phyloP scores from a whole-genome alignment of 2,113 vertebrate species.

The Piliocolobus tephrosceles region DNA sequence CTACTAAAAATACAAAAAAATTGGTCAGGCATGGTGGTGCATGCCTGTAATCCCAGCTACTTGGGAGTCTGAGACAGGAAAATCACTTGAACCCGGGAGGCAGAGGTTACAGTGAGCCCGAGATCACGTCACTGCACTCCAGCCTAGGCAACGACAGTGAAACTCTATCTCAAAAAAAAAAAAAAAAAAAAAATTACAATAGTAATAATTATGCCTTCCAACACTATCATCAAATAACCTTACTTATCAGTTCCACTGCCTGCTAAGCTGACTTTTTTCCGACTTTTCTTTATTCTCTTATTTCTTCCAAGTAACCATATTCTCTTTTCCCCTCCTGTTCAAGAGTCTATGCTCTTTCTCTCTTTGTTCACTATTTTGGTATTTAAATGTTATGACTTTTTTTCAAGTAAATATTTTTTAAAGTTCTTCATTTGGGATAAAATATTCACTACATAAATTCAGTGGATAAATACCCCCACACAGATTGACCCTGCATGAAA shows the following conservation, averaged over 20 bases:
- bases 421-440: slow-evolving; percentile 37
- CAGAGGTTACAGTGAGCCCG: too few species aligned
- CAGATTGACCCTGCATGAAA: not conserved
- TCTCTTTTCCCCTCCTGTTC: not conserved
- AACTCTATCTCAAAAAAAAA: too few species aligned
- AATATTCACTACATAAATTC: slow-evolving; percentile 26
- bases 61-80: too few species aligned
- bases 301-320: not conserved
- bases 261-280: not conserved
- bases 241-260: not conserved
- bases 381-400: slow-evolving; percentile 22
- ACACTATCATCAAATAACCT: not conserved
- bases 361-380: not conserved
- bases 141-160: too few species aligned
- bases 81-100: too few species aligned
- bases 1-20: too few species aligned
- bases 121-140: too few species aligned
- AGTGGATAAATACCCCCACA: slow-evolving; percentile 22
- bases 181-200: too few species aligned
- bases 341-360: not conserved
- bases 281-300: not conserved
- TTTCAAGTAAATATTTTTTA: slow-evolving; percentile 53
- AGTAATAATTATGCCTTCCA: not conserved
- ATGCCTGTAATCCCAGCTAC: too few species aligned
- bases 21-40: too few species aligned